Base-by-base conservation (phyloP, 2,797 vertebrate genomes). In the Neomorphus geoffroyi region DNA sequence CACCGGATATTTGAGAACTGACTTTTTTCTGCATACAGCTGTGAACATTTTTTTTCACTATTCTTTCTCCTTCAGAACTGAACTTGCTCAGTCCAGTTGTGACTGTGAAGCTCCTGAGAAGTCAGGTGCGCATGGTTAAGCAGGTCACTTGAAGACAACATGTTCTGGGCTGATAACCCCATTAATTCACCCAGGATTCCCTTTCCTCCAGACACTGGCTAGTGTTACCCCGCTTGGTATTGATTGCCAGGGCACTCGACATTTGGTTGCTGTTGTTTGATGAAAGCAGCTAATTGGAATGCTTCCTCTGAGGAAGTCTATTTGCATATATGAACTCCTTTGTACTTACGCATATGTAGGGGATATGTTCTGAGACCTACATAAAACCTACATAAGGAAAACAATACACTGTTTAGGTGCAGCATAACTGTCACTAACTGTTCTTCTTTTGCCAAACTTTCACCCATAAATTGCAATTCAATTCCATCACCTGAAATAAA, bases 401-500 rank as follows among this genome's bases (percentile, higher is more conserved):
- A 75, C 22, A 46, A 33, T 9, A 53, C 22, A 58, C 33, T 75
- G 17, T 35, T 74, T 48, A 43, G 18, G 18, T 22, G 27, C 9
- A 50, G 53, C 37, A 73, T n/a, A 79, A 91, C 75, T 10, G 39
- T 35, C 80, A 65, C 43, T 66, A 82, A 51, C 26, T 51, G 19
- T 46, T 62, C 56, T 24, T 39, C 75, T 78, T 93, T 88, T 87
- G 78, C 53, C 72, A 62, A 90, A 90, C 64, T 7, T 75, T 82
- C 71, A n/a, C 74, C 91, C n/a, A 64, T 54, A 92, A 88, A 61
- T 79, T 93, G 95, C 88, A 94, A 95, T 90, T 92, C 71, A 93
- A 88, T 86, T 89, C 89, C 57, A 50, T 50, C 65, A 70, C 73
- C 82, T 93, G 92, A 96, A 95, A 96, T 86, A 86, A 95, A 96